Evolutionary conservation across 1,140 invertebrate genomes (phyloP), one percentile per base, ranked within the genome.

Genomic region (Anadara kagoshimensis): DNA sequence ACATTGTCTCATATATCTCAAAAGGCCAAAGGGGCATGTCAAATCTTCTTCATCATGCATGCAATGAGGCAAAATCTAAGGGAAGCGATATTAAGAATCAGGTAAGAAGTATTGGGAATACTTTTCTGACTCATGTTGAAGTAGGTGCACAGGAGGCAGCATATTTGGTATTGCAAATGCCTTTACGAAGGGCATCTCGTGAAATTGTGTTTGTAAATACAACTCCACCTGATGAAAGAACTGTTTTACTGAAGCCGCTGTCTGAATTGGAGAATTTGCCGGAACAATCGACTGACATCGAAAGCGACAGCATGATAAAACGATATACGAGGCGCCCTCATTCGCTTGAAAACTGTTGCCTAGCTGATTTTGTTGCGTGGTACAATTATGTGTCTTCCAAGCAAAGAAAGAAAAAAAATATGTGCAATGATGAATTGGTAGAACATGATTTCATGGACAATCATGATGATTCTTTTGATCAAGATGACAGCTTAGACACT

Each of bases 11-110:
- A 14, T 76, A 72, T 47, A 73, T 76, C 26, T 73, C 63, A 14
- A 69, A 78, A 66, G 72, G 70, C 58, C 67, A 78, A 22, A 57
- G 72, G 16, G 68, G 75, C 26, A 74, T 78, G 56, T 36, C 53
- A 16, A 51, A 72, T 3, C 22, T 78, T n/a, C 57, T 78, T 16
- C 20, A 78, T 43, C 22, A 51, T 26, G 62, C 66, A 53, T 57
- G 26, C 11, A 53, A 56, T 45, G 69, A 72, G 51, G 24, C 22
- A 8, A 36, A 59, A 45, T 43, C 45, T 20, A n/a, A 18, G 10
- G 29, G 26, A 16, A 22, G n/a, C 5, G 54, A 62, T 12, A 24
- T 71, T 10, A 75, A 47, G 67, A 20, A 67, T n/a, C 65, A 73
- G 24, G 53, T 78, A 4, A 24, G 56, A 8, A 16, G 47, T 18